Evolutionary conservation across 2,797 vertebrate genomes (phyloP).

Genomic region (Buphagus erythrorhynchus): DNA sequence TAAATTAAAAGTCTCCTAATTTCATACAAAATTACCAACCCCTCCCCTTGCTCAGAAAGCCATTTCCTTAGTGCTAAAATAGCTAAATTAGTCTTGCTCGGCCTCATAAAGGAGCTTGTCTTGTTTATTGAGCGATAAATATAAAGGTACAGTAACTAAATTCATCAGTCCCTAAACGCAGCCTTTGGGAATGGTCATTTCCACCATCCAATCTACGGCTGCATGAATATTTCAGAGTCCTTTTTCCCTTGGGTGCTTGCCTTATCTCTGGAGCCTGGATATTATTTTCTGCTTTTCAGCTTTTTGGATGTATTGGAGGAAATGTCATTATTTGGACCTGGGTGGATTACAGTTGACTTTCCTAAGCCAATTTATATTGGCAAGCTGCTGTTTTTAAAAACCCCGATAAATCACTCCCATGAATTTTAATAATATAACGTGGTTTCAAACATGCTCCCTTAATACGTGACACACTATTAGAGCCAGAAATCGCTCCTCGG

Average conservation of each 20-base stretch:
- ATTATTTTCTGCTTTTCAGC: conserved; percentile 70
- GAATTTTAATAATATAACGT: conserved; percentile 60
- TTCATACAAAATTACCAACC: background rate
- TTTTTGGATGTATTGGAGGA: conserved; percentile 60
- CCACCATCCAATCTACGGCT: conserved; percentile 40
- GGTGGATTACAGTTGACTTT: conserved; percentile 64
- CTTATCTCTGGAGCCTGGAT: conserved; percentile 67
- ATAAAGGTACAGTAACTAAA: conserved; percentile 63
- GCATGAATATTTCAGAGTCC: conserved; percentile 71
- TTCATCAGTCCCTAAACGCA: conserved; percentile 64
- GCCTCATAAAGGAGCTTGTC: conserved; percentile 7
- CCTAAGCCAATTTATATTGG: conserved; percentile 71
- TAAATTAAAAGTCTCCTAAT: conserved; percentile 1
- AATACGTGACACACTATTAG: conserved; percentile 47
- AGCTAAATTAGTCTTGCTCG: conserved; percentile 23
- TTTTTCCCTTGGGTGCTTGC: conserved; percentile 31
- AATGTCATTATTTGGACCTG: conserved; percentile 70
- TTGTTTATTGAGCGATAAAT: conserved; percentile 71
- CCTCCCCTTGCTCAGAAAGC: background rate
- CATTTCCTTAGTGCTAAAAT: background rate
- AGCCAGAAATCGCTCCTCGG: background rate
- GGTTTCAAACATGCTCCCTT: conserved; percentile 41
- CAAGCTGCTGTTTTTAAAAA: conserved; percentile 59
- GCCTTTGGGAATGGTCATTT: conserved; percentile 37
- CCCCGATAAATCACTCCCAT: conserved; percentile 60